A percentile compares a stretch with the other conserved stretches of the same genome.
phyloP scores from a whole-genome alignment of 2,888 invertebrate species.

The Thymelicus sylvestris region DNA sequence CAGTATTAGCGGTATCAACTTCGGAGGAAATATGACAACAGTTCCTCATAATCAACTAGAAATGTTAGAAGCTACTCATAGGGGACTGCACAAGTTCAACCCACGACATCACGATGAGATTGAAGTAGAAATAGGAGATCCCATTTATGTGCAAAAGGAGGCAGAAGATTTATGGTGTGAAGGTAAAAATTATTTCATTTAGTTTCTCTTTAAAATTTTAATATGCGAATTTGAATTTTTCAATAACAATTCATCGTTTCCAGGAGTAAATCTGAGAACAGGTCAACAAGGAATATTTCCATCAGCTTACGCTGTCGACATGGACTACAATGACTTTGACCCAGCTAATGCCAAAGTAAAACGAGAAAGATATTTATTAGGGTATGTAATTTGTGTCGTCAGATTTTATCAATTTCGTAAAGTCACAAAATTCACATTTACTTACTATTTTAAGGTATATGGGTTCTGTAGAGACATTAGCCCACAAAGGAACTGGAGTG shows the following conservation, averaged over 20 bases:
- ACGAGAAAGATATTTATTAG: conserved; percentile 94
- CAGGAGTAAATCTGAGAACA: conserved; percentile 96
- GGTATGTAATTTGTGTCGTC: conserved; percentile 66
- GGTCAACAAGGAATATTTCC: conserved; percentile 98
- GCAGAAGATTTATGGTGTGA: conserved; percentile 99
- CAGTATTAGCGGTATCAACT: conserved; percentile 82
- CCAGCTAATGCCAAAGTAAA: conserved; percentile 93
- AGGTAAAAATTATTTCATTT: conserved; percentile 82
- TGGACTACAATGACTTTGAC: conserved; percentile 98
- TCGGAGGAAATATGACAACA: conserved; percentile 87
- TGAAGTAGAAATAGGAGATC: conserved; percentile 98
- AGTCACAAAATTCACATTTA: neutral
- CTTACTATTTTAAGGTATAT: conserved; percentile 85
- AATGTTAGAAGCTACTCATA: conserved; percentile 96
- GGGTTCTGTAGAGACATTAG: conserved; percentile 97
- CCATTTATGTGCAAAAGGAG: conserved; percentile 97
- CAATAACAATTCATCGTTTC: conserved; percentile 11
- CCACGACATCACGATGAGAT: conserved; percentile 98
- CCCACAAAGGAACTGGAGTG: conserved; percentile 98
- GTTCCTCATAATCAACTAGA: conserved; percentile 92
- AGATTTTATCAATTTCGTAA: neutral
- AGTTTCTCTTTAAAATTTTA: neutral
- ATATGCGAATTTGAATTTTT: too few relatives aligned
- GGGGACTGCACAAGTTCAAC: conserved; percentile 97
- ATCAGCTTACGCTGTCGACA: conserved; percentile 98